A percentile compares a stretch with the other conserved stretches of the same genome.
Evolutionary conservation across 2,888 invertebrate genomes (phyloP).

Genomic region (Pseudococcus longispinus): DNA sequence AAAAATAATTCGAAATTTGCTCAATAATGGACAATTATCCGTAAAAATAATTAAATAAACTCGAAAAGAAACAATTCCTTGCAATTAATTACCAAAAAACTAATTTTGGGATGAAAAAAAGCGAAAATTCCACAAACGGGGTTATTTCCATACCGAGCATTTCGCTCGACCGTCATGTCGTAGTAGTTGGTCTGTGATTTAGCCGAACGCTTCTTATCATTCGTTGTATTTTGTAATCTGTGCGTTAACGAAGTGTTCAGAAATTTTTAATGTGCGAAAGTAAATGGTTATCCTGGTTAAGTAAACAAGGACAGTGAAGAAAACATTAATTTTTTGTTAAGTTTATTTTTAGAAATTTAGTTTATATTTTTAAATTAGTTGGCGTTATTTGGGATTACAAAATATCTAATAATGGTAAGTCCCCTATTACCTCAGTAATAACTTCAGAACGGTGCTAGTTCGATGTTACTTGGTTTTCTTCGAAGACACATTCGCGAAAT

Average conservation of each 20-base stretch:
- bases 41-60: background rate
- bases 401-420: constrained; percentile 51
- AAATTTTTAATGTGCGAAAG: constrained; percentile 37
- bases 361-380: constrained; percentile 51
- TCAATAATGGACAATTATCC: background rate
- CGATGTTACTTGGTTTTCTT: constrained; percentile 14
- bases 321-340: constrained; percentile 41
- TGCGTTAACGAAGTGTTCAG: constrained; percentile 31
- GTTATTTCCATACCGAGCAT: background rate
- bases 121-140: background rate
- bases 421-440: constrained; percentile 5
- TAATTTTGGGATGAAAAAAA: background rate
- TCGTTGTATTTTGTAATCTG: background rate
- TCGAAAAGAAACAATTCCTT: too few relatives aligned
- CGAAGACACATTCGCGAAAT: constrained; percentile 29
- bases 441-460: constrained; percentile 8
- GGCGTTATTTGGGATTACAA: constrained; percentile 49
- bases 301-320: constrained; percentile 49
- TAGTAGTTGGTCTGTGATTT: background rate
- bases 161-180: background rate
- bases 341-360: constrained; percentile 53
- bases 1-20: background rate
- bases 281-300: constrained; percentile 43
- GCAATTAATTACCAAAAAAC: background rate
- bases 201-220: background rate